Conservation (phyloP, 2,113 vertebrate genomes). For the Vidua macroura region DNA sequence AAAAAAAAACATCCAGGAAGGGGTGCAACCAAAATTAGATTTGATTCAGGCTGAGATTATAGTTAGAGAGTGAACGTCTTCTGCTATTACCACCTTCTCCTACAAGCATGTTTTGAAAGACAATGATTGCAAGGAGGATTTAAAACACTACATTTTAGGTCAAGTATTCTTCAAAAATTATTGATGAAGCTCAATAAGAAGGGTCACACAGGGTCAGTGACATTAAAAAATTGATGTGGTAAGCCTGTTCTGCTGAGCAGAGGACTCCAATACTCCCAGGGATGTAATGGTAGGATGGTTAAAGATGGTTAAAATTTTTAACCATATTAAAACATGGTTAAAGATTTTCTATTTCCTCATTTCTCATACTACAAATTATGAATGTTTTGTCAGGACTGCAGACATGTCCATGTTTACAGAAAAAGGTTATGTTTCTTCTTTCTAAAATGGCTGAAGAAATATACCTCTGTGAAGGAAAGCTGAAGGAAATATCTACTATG, state of each 20-base stretch:
- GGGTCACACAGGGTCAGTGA: not conserved
- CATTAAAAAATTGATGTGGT: not conserved
- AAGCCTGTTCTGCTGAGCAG: not conserved
- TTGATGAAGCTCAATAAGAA: not conserved
- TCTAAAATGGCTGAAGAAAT: not conserved
- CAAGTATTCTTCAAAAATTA: not conserved
- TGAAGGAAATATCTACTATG: not conserved
- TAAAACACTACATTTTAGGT: not conserved
- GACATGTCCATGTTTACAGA: not conserved
- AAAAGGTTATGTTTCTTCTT: not conserved
- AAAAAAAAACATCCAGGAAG: not conserved
- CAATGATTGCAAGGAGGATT: not conserved
- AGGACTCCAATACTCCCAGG: not conserved
- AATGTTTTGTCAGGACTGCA: not conserved
- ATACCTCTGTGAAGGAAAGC: not conserved
- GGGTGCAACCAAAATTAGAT: not conserved
- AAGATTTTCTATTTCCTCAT: constrained; percentile 6
- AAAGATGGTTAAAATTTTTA: constrained; percentile 12
- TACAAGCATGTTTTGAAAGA: not conserved
- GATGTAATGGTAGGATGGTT: not conserved
- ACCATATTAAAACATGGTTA: not conserved
- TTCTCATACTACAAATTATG: not conserved
- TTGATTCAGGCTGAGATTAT: not conserved
- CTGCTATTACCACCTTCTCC: not conserved
- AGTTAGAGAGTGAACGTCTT: not conserved